These are phyloP conservation scores for Chloromyia formosa DNA, from an alignment of 2,888 invertebrate genomes.

Conservation along the genomic window DNA sequence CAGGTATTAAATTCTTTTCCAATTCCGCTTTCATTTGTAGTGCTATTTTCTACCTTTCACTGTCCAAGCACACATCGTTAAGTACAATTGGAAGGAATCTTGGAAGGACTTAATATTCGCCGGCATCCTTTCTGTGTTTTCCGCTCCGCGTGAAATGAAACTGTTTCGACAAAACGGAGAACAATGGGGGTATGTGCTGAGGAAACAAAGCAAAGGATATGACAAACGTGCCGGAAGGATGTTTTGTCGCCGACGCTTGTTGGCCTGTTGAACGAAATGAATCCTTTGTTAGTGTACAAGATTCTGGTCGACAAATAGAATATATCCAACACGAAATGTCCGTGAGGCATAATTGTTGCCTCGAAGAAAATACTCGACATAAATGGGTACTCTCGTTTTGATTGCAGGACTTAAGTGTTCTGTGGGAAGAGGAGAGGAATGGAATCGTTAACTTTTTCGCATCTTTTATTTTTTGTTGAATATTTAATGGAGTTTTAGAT, in stretches of 20 bases:
- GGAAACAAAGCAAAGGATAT: constrained; percentile 6
- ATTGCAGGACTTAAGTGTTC: no score
- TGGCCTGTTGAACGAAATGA: background rate
- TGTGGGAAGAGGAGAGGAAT: no score
- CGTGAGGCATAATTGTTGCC: no score
- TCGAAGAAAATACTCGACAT: no score
- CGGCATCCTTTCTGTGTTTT: background rate
- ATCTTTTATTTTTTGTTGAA: no score
- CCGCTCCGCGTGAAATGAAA: background rate
- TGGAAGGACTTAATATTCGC: background rate
- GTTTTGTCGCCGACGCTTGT: constrained; percentile 1
- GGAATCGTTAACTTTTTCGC: no score
- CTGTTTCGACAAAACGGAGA: background rate
- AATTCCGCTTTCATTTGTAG: background rate
- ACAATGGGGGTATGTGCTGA: background rate
- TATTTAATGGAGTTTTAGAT: no score
- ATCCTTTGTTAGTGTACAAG: background rate
- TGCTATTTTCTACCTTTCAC: background rate
- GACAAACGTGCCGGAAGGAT: constrained; percentile 21
- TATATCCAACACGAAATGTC: no score
- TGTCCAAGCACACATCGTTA: background rate
- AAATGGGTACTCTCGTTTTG: no score
- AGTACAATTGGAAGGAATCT: background rate
- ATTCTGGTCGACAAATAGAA: background rate
- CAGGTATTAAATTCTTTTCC: background rate